Conservation (phyloP, 2,888 invertebrate genomes). For the Autographa pulchrina region DNA sequence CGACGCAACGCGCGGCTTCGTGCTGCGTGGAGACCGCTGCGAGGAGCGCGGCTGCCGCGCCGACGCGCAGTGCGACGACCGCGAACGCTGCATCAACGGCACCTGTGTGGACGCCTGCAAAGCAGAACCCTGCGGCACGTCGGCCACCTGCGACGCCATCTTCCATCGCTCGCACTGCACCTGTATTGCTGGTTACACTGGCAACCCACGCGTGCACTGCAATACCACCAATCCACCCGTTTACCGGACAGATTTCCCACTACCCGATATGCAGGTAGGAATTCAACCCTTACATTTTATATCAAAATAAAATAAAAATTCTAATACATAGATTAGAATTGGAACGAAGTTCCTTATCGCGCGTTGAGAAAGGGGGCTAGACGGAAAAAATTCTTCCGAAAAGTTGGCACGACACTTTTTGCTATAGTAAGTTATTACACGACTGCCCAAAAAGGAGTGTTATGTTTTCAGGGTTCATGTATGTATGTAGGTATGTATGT, state of each 20-base stretch:
- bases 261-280: conserved; percentile 92
- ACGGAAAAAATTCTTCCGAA: too few species aligned
- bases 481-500: too few species aligned
- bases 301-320: too few species aligned
- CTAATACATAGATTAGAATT: too few species aligned
- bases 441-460: too few species aligned
- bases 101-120: conserved; percentile 95
- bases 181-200: conserved; percentile 93
- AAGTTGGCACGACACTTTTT: too few species aligned
- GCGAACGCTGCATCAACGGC: conserved; percentile 93
- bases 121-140: conserved; percentile 92
- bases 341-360: too few species aligned
- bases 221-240: conserved; percentile 82
- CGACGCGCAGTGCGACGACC: conserved; percentile 93
- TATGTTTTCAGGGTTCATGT: too few species aligned
- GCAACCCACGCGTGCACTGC: conserved; percentile 93
- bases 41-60: conserved; percentile 92
- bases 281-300: background rate
- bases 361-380: too few species aligned
- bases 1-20: conserved; percentile 93
- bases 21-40: conserved; percentile 94
- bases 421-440: too few species aligned
- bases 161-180: conserved; percentile 94
- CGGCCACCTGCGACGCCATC: conserved; percentile 94
- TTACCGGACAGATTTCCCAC: conserved; percentile 94